A percentile compares a stretch with the other conserved stretches of the same genome.
phyloP scores from a whole-genome alignment of 2,888 invertebrate genomes.

The Tenthredo distinguenda region DNA sequence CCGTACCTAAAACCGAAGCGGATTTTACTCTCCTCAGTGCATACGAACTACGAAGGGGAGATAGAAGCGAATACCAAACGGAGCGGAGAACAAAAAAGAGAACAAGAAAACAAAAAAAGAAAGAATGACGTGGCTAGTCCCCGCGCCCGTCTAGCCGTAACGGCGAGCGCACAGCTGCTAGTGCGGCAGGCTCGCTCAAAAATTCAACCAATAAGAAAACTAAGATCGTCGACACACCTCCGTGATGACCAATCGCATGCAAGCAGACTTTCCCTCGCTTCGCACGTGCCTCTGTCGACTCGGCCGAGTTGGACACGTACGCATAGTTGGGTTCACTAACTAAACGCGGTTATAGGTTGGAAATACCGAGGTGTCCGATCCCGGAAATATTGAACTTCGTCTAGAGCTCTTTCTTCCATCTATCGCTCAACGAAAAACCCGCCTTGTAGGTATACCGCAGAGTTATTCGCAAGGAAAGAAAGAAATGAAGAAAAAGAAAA shows the following conservation, averaged over 20 bases:
- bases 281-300: neutral
- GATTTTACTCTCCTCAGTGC: neutral
- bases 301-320: neutral
- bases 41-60: neutral
- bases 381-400: neutral
- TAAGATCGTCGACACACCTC: conserved; percentile 23
- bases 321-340: neutral
- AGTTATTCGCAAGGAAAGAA: neutral
- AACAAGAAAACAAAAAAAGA: neutral
- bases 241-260: neutral
- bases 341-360: neutral
- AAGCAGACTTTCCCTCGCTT: neutral
- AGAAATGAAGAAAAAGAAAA: neutral
- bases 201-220: conserved; percentile 7
- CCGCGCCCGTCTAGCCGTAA: neutral
- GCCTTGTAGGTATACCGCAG: neutral
- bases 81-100: neutral
- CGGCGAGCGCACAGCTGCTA: conserved; percentile 25
- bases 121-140: neutral
- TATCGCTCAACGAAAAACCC: neutral
- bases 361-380: conserved; percentile 3
- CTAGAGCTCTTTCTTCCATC: neutral
- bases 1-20: conserved; percentile 1
- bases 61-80: conserved; percentile 6
- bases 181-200: conserved; percentile 24